phyloP scores from a whole-genome alignment of 23 tunicate genomes.

The Phallusia fumigata region DNA sequence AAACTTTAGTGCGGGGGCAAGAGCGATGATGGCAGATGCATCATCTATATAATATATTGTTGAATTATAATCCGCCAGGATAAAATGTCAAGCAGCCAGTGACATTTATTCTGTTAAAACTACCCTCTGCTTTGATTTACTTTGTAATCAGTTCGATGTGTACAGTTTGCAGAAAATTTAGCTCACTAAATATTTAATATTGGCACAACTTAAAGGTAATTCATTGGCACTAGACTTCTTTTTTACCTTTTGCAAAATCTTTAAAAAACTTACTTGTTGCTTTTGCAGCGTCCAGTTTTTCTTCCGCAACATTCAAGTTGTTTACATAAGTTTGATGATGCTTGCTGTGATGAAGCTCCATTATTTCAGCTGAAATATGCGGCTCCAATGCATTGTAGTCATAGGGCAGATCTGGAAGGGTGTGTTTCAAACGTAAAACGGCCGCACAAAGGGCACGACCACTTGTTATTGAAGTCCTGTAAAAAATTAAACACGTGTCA shows the following conservation, averaged over 20 bases:
- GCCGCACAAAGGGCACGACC: conserved; percentile 3
- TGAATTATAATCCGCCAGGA: too few species aligned
- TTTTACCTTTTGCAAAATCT: not conserved
- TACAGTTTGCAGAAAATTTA: too few species aligned
- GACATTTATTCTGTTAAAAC: too few species aligned
- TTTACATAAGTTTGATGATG: conserved; percentile 97
- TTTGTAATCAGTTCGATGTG: too few species aligned
- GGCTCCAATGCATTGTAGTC: conserved; percentile 97
- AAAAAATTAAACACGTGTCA: too few species aligned
- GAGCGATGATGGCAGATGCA: conserved; percentile 64
- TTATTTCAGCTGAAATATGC: conserved; percentile 84
- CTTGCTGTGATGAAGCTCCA: conserved; percentile 84
- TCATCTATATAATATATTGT: conserved; percentile 54
- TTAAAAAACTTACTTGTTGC: conserved; percentile 37
- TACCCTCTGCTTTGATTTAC: too few species aligned
- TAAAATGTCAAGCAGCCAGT: too few species aligned
- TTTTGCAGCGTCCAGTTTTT: conserved; percentile 74
- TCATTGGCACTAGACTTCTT: too few species aligned
- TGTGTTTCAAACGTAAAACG: conserved; percentile 52
- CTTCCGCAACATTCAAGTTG: conserved; percentile 92
- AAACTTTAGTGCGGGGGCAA: conserved; percentile 88
- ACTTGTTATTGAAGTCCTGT: not conserved
- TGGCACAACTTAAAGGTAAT: too few species aligned
- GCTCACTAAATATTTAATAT: too few species aligned
- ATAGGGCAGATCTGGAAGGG: conserved; percentile 91